phyloP scores from a whole-genome alignment of 2,113 vertebrate genomes.

The Helogale parvula region DNA sequence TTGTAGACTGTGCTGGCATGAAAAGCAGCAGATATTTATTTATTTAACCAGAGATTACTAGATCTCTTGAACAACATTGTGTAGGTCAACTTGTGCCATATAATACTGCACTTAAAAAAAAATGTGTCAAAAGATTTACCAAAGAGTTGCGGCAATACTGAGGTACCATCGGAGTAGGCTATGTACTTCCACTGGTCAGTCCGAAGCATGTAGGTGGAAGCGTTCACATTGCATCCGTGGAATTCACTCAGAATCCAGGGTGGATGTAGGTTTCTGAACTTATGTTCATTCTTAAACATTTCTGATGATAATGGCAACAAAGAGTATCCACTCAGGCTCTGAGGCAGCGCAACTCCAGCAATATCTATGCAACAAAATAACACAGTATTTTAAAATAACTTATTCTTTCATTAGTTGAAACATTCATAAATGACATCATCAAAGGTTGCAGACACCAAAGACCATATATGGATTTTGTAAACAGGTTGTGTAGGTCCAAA shows the following conservation, averaged over 20 bases:
- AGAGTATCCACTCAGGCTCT: conserved; percentile 92
- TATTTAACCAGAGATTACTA: background rate
- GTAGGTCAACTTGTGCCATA: background rate
- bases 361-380: conserved; percentile 87
- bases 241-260: conserved; percentile 95
- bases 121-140: conserved; percentile 84
- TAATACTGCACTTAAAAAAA: background rate
- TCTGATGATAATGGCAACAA: conserved; percentile 86
- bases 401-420: background rate
- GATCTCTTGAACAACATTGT: background rate
- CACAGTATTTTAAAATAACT: background rate
- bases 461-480: background rate
- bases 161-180: conserved; percentile 90
- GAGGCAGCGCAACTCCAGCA: conserved; percentile 85
- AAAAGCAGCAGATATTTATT: background rate
- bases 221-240: conserved; percentile 95
- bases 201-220: conserved; percentile 96
- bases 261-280: conserved; percentile 73
- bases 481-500: background rate
- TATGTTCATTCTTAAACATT: background rate
- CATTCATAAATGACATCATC: background rate
- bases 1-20: background rate
- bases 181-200: conserved; percentile 94
- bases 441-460: background rate
- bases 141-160: conserved; percentile 92